Base-by-base conservation (phyloP, 2,888 invertebrate species). In the Synanthedon andrenaeformis region DNA sequence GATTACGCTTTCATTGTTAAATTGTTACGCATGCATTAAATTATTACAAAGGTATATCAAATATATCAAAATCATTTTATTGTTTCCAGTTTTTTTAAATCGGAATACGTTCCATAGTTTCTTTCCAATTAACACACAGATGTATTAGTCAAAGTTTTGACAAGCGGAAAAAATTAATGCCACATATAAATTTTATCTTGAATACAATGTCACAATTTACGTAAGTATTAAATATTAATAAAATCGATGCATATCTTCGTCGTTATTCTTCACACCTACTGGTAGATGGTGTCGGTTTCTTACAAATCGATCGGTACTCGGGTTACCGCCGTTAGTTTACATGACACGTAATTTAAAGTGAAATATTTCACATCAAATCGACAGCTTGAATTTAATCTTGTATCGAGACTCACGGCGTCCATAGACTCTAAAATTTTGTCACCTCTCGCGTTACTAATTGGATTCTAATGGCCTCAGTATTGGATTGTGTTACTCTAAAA, bases 361-460 rank as follows among this genome's bases (percentile, higher is more conserved):
- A 77, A 70, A 72, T 72, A 72, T 70, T 64, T 62, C 62, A 62
- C 71, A 68, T 72, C 67, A 69, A 66, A 51, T 56, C 56, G 62
- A 72, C 69, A 67, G 66, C 63, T 68, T 58, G 53, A 66, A 63
- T 67, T 63, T 68, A 67, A 65, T 61, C 59, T 59, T 53, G 58
- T 58, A 59, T 59, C 57, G 55, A 57, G 58, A 59, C 11, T 64
- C 65, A 72, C 65, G 62, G 64, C 69, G 57, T 55, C 23, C 28
- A 28, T 23, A 51, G 19, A 53, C 51, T 42, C 42, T 63, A 63
- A 72, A 70, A 68, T 72, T 70, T 63, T 67, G 66, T 71, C 66
- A 67, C 67, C 68, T 77, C 73, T 82, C 72, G 64, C 70, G 75
- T 81, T 76, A 78, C 80, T 79, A 79, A 81, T 78, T 70, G 73